These are phyloP conservation scores for Aphelinus atriplicis DNA, from an alignment of 1,140 invertebrate genomes.

Conservation along the genomic window DNA sequence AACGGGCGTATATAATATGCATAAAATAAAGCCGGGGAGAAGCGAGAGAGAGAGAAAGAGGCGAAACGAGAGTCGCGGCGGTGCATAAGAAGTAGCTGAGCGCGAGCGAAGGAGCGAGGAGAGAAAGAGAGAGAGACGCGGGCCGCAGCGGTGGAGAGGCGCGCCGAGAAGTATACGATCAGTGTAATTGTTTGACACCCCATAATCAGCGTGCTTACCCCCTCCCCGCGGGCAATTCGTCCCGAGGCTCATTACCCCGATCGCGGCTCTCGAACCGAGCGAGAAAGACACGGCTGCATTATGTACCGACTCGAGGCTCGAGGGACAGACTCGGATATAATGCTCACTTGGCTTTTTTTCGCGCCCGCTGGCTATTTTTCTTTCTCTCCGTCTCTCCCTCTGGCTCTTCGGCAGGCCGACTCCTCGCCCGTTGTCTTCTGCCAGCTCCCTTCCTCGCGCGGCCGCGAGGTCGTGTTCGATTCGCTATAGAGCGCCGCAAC, in stretches of 20 bases:
- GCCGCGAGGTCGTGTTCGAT: slow-evolving; percentile 34
- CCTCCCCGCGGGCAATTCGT: slow-evolving; percentile 32
- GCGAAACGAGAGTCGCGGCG: slow-evolving; percentile 44
- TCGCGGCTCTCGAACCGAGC: slow-evolving; percentile 63
- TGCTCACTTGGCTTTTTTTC: slow-evolving; percentile 56
- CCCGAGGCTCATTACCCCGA: slow-evolving; percentile 62
- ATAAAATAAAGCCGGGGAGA: slow-evolving; percentile 21
- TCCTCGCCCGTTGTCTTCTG: slow-evolving; percentile 1
- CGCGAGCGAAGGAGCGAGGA: no score
- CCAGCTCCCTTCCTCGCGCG: slow-evolving; percentile 26
- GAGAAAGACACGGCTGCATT: slow-evolving; percentile 34
- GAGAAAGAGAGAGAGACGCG: slow-evolving; percentile 32
- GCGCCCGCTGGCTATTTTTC: slow-evolving; percentile 33
- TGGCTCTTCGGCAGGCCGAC: background rate
- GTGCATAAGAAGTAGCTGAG: background rate
- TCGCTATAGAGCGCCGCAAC: background rate
- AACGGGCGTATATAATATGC: slow-evolving; percentile 23
- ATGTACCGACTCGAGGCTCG: slow-evolving; percentile 52
- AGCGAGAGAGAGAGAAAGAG: slow-evolving; percentile 13
- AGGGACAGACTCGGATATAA: slow-evolving; percentile 62
- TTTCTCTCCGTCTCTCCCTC: slow-evolving; percentile 8
- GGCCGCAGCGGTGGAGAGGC: slow-evolving; percentile 53
- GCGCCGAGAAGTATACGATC: slow-evolving; percentile 63
- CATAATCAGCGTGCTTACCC: slow-evolving; percentile 64
- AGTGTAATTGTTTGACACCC: slow-evolving; percentile 68